Evolutionary conservation across 2,113 vertebrate species (phyloP).

Genomic region (Illadopsis cleaveri): DNA sequence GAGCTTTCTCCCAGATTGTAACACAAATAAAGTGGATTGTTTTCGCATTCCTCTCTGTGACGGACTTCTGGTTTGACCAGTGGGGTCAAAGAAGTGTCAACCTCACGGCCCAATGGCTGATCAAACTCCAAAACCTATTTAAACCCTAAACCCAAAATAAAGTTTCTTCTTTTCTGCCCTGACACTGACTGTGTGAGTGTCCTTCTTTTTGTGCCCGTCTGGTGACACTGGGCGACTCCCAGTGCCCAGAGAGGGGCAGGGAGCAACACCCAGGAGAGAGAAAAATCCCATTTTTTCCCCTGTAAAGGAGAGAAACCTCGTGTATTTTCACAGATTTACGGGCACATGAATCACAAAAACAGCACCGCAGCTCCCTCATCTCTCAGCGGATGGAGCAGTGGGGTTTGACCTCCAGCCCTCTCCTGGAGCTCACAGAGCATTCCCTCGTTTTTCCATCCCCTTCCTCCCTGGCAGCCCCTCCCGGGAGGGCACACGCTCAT

Average conservation of each 20-base stretch:
- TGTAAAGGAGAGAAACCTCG: not conserved
- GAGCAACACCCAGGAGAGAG: not conserved
- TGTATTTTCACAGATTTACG: accelerated
- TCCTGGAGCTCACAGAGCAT: not conserved
- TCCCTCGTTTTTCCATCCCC: not conserved
- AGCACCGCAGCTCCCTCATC: not conserved
- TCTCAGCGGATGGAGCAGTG: accelerated
- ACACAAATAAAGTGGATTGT: too few species aligned
- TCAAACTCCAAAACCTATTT: too few species aligned
- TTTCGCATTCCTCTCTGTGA: too few species aligned
- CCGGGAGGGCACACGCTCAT: not conserved
- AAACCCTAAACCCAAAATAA: too few species aligned
- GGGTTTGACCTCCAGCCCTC: not conserved
- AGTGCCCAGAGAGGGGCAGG: not conserved
- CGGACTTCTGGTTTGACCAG: too few species aligned
- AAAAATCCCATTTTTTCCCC: not conserved
- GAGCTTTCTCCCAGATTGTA: too few species aligned
- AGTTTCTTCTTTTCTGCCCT: too few species aligned
- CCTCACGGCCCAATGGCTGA: too few species aligned
- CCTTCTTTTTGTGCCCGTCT: too few species aligned
- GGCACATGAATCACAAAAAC: accelerated
- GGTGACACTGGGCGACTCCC: not conserved
- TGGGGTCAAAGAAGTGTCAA: too few species aligned
- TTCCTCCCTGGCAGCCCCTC: not conserved
- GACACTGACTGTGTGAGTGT: too few species aligned